Percentiles rank a stretch among this genome's conserved stretches.
Conservation (phyloP, 2,888 invertebrate species). For the Marronus borbonicus region DNA sequence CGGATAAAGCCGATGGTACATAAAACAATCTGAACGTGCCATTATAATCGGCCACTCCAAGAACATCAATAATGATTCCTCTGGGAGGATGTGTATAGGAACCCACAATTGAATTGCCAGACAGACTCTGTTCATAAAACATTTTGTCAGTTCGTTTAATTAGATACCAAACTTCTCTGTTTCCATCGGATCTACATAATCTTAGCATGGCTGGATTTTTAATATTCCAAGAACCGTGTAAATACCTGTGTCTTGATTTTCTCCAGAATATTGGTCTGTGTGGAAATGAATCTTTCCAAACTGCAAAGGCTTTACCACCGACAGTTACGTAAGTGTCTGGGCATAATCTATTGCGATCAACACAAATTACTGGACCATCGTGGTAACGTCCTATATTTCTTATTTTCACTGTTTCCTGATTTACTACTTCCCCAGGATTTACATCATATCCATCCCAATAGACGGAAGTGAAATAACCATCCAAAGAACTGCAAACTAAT, state of each 20-base stretch:
- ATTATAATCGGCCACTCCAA: conserved; percentile 80
- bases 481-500: conserved; percentile 62
- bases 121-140: conserved; percentile 78
- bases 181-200: conserved; percentile 81
- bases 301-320: conserved; percentile 66
- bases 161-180: conserved; percentile 87
- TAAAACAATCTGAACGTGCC: conserved; percentile 79
- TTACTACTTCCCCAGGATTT: conserved; percentile 75
- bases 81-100: conserved; percentile 73
- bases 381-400: conserved; percentile 74
- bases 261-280: conserved; percentile 80
- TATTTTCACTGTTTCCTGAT: conserved; percentile 72
- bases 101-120: conserved; percentile 78
- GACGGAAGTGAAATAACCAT: conserved; percentile 63
- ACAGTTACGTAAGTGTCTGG: conserved; percentile 67
- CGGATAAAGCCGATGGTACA: conserved; percentile 65
- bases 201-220: conserved; percentile 77
- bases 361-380: conserved; percentile 79
- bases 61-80: conserved; percentile 63
- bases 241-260: conserved; percentile 74
- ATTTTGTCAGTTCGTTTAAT: conserved; percentile 80
- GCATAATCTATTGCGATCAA: conserved; percentile 61
- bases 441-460: conserved; percentile 79
- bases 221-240: conserved; percentile 83
- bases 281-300: conserved; percentile 73